Evolutionary conservation across 2,113 vertebrate genomes (phyloP).

Genomic region (Campylomormyrus tamandua): DNA sequence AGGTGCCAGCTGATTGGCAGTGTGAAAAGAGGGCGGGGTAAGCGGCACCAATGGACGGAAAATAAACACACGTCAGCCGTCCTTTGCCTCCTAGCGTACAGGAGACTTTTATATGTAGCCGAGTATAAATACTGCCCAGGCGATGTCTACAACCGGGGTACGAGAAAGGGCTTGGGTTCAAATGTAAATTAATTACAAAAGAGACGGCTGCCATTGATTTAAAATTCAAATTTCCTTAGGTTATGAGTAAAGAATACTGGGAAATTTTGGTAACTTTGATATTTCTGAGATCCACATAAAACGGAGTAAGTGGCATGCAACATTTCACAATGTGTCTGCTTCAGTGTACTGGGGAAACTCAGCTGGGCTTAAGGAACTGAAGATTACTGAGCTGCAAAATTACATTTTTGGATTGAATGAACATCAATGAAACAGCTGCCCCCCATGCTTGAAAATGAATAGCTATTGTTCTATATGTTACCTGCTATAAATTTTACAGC

Average conservation of each 20-base stretch:
- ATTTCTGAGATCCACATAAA: neutral
- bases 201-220: neutral
- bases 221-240: neutral
- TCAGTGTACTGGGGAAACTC: neutral
- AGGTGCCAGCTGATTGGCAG: neutral
- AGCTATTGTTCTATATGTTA: neutral
- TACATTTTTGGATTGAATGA: neutral
- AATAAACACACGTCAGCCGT: neutral
- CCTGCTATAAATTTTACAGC: neutral
- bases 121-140: neutral
- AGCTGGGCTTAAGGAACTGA: neutral
- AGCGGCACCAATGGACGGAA: neutral
- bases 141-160: neutral
- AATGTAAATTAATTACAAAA: neutral
- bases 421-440: neutral
- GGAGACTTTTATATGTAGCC: neutral
- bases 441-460: neutral
- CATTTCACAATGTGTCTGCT: neutral
- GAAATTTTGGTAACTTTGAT: neutral
- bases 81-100: neutral
- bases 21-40: neutral
- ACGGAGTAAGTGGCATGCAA: neutral
- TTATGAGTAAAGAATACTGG: neutral
- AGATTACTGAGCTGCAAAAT: constrained; percentile 8
- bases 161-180: neutral